phyloP scores from a whole-genome alignment of 2,888 invertebrate genomes.

The Cephus sareptanus region DNA sequence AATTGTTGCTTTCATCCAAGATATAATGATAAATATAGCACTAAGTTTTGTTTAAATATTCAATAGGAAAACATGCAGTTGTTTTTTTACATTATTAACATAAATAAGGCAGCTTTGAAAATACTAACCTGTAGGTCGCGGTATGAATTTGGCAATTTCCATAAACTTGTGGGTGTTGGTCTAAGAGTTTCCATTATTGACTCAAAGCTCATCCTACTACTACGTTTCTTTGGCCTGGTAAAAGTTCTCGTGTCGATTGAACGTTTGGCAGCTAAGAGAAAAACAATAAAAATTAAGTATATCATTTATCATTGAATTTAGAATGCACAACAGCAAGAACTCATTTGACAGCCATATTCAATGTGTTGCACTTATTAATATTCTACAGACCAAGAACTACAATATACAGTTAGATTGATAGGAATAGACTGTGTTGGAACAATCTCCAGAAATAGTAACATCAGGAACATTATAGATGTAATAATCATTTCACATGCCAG shows the following conservation, averaged over 20 bases:
- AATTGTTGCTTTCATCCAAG: background rate
- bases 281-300: background rate
- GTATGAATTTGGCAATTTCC: slow-evolving; percentile 2
- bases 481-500: too few species aligned
- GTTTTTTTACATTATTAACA: background rate
- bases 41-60: background rate
- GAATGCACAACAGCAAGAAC: background rate
- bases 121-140: background rate
- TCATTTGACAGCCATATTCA: background rate
- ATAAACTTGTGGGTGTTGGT: slow-evolving; percentile 20
- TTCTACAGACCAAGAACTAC: background rate
- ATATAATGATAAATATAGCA: background rate
- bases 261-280: slow-evolving; percentile 39
- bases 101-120: background rate
- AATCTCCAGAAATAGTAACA: background rate
- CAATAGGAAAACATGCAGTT: background rate
- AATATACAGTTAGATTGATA: background rate
- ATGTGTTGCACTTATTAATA: background rate
- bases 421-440: background rate
- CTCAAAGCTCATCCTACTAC: slow-evolving; percentile 72
- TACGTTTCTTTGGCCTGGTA: slow-evolving; percentile 75
- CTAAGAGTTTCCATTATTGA: slow-evolving; percentile 43
- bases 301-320: slow-evolving; percentile 1
- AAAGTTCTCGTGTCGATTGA: slow-evolving; percentile 77
- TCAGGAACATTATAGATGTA: background rate